These are phyloP conservation scores for Leucoma salicis DNA, from an alignment of 2,888 invertebrate genomes.

Conservation along the genomic window DNA sequence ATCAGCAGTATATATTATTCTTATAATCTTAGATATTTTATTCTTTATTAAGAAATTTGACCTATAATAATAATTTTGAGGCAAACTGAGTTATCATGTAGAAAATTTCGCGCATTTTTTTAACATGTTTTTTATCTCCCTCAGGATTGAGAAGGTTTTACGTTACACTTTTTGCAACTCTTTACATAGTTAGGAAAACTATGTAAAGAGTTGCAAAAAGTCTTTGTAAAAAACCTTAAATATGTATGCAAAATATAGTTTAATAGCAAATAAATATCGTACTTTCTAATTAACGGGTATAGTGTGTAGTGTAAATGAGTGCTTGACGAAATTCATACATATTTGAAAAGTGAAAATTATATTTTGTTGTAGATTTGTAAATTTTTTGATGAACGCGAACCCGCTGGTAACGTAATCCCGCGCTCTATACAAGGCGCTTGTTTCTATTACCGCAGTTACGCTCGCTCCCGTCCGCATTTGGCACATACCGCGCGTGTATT, in stretches of 20 bases:
- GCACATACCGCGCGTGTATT: constrained; percentile 59
- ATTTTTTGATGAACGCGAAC: too few relatives aligned
- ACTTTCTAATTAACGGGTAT: constrained; percentile 18
- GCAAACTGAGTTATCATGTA: too few relatives aligned
- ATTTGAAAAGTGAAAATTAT: background rate
- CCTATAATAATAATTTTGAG: too few relatives aligned
- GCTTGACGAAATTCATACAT: constrained; percentile 12
- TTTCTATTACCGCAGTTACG: constrained; percentile 45
- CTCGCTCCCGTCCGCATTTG: constrained; percentile 49
- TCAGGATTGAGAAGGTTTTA: too few relatives aligned
- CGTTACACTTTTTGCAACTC: too few relatives aligned
- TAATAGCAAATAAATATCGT: too few relatives aligned
- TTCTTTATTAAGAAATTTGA: too few relatives aligned
- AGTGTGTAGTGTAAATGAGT: constrained; percentile 51
- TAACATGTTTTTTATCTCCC: too few relatives aligned
- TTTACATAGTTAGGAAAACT: too few relatives aligned
- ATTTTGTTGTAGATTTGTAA: constrained; percentile 19
- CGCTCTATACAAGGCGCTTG: constrained; percentile 68
- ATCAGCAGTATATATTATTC: too few relatives aligned
- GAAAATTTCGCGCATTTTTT: too few relatives aligned
- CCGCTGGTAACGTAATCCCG: constrained; percentile 69
- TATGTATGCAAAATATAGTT: background rate
- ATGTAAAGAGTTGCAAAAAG: background rate
- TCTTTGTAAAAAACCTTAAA: background rate
- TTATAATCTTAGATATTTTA: too few relatives aligned